Base-by-base conservation (phyloP, 2,113 vertebrate species). In the Beaufortia kweichowensis region DNA sequence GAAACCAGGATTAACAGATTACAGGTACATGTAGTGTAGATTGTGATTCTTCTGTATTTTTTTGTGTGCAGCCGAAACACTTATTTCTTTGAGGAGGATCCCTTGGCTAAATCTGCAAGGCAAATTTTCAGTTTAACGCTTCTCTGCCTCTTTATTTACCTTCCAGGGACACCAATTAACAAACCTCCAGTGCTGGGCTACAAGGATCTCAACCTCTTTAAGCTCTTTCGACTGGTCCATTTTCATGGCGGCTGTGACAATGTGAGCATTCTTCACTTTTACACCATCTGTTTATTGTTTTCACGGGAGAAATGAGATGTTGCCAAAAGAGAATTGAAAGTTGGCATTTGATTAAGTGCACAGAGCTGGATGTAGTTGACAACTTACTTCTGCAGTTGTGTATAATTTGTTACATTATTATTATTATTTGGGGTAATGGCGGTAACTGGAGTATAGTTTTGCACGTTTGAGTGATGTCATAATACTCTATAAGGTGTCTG, bases 171-270 rank as follows among this genome's bases (percentile, higher is more conserved):
- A 55, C 94, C 97, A 85, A 99, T 99, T 91, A 99, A 99, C 88
- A 99, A 99, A 90, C 95, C 97, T 86, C 97, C 97, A 2, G 96
- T 99, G 77, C 80, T 99, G 88, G 97, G 97, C 75, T 99, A 99
- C 82, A 98, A 98, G 89, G 96, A 98, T 85, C 93, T 99, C 82
- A 98, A 98, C 87, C 96, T 99, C 82, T 99, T 98, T 91, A 98
- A 98, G 80, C 96, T 98, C 84, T 99, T 97, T 87, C 90, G 97
- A 78, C 90, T 99, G 86, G 97, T 99, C 1, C 93, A 93, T 88
- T 93, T 94, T 31, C 95, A 94, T 81, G 97, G 97, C 76, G 97
- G 97, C 88, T 99, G 96, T 89, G 94, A 94, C 89, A 95, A 88
- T 85, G 97, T 98, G 87, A 95, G 94, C 88, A 23, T 74, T 56